These are phyloP conservation scores for Bettongia penicillata DNA, from an alignment of 2,113 vertebrate species.

Conservation along the genomic window DNA sequence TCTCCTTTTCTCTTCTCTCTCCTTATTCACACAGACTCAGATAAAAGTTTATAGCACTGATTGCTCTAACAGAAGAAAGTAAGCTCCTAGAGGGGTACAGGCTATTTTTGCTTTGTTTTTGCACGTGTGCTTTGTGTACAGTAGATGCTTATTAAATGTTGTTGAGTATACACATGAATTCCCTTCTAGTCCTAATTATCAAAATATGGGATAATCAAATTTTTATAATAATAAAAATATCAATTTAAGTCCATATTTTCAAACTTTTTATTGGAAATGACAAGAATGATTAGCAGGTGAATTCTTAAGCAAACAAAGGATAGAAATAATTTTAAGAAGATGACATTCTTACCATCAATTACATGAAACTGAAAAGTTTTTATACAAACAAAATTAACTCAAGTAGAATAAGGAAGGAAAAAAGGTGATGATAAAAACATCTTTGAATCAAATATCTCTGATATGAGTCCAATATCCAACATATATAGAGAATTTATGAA, in stretches of 20 bases:
- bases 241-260: neutral
- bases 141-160: neutral
- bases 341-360: neutral
- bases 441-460: neutral
- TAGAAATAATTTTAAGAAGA: neutral
- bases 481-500: neutral
- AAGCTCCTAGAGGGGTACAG: neutral
- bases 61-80: neutral
- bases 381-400: neutral
- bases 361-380: neutral
- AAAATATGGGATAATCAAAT: neutral
- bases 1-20: neutral
- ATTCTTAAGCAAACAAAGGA: neutral
- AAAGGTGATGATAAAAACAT: neutral
- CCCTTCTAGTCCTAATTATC: neutral
- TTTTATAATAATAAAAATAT: neutral
- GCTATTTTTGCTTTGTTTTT: neutral
- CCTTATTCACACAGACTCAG: neutral
- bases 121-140: neutral
- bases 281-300: neutral
- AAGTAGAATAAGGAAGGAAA: neutral
- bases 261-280: neutral
- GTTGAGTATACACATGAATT: neutral
- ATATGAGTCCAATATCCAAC: neutral
- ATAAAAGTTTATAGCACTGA: neutral